These are phyloP conservation scores for Oenanthe melanoleuca DNA, from an alignment of 2,113 vertebrate species.

Conservation along the genomic window DNA sequence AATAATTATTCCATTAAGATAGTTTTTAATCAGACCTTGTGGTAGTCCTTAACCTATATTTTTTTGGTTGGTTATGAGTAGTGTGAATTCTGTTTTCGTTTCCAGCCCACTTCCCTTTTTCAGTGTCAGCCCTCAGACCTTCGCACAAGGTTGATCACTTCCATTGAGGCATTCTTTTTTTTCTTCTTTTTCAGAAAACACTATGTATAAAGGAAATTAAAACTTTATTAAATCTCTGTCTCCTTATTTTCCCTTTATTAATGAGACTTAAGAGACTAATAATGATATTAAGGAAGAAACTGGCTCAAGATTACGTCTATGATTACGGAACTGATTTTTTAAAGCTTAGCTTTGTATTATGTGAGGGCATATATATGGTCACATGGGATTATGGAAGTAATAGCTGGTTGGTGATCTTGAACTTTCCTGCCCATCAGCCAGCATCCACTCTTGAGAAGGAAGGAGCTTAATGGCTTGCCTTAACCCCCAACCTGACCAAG, in stretches of 20 bases:
- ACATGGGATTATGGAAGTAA: neutral
- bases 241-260: neutral
- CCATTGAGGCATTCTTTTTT: neutral
- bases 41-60: neutral
- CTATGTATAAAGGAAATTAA: neutral
- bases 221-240: neutral
- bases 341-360: neutral
- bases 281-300: neutral
- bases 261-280: too few species aligned
- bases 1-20: neutral
- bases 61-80: fast-evolving
- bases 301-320: neutral
- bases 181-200: neutral
- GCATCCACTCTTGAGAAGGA: neutral
- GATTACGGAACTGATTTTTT: neutral
- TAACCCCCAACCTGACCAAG: neutral
- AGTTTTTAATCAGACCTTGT: neutral
- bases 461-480: neutral
- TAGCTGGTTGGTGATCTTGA: neutral
- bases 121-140: neutral
- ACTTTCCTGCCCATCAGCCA: neutral
- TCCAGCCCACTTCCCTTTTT: neutral
- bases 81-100: neutral
- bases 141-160: neutral
- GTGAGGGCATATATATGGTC: neutral